Evolutionary conservation across 1,140 invertebrate species (phyloP).

Genomic region (Pseudomyrmex pallidus): DNA sequence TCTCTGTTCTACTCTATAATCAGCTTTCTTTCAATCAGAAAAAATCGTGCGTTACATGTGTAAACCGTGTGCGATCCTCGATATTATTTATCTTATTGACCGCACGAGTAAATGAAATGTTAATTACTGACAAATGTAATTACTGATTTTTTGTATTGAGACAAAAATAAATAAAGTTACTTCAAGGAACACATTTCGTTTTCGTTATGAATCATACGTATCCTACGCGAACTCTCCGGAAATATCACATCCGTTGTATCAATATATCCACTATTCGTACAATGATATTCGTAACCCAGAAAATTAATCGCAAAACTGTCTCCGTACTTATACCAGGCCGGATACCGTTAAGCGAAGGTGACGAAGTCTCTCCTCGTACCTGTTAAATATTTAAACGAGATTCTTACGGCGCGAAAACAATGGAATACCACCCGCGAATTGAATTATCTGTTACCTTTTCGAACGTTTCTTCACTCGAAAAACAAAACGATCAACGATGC

Average conservation of each 20-base stretch:
- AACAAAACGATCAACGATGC: constrained; percentile 24
- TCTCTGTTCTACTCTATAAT: neutral
- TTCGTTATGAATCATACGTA: neutral
- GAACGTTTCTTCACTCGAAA: constrained; percentile 29
- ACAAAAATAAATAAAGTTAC: no score
- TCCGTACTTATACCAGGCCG: constrained; percentile 56
- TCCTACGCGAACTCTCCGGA: neutral
- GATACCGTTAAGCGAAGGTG: constrained; percentile 79
- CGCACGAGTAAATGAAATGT: no score
- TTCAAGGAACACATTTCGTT: no score
- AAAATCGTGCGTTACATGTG: no score
- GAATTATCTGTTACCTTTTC: constrained; percentile 68
- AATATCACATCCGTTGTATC: neutral
- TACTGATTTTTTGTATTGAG: no score
- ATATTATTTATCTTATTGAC: no score
- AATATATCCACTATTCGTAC: constrained; percentile 9
- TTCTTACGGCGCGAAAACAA: constrained; percentile 76
- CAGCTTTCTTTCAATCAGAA: no score
- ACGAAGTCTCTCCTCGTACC: constrained; percentile 66
- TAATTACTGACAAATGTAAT: no score
- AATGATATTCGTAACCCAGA: constrained; percentile 71
- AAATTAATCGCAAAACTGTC: constrained; percentile 72
- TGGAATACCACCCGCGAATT: constrained; percentile 74
- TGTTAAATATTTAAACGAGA: constrained; percentile 84
- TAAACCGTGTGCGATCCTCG: no score